Evolutionary conservation across 2,888 invertebrate genomes (phyloP).

Genomic region (Drosophila kuntzei): DNA sequence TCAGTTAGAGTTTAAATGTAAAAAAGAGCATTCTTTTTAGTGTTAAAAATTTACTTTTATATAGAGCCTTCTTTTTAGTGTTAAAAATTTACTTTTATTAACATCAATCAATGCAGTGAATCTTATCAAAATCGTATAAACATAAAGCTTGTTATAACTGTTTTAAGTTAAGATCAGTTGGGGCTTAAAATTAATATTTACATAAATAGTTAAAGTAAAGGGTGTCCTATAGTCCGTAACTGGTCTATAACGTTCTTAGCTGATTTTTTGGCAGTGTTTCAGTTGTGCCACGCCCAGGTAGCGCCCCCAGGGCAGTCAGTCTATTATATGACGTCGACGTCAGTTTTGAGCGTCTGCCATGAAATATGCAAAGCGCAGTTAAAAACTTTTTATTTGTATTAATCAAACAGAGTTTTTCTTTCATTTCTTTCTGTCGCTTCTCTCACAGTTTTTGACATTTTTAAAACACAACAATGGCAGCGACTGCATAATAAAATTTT

Average conservation of each 20-base stretch:
- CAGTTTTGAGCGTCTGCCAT: slow-evolving; percentile 72
- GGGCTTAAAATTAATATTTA: too few relatives aligned
- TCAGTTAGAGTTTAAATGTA: background rate
- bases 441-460: slow-evolving; percentile 57
- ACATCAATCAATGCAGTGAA: too few relatives aligned
- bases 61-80: too few relatives aligned
- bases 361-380: slow-evolving; percentile 82
- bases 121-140: too few relatives aligned
- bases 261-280: slow-evolving; percentile 48
- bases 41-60: too few relatives aligned
- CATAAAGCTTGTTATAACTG: too few relatives aligned
- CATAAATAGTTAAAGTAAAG: too few relatives aligned
- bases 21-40: too few relatives aligned
- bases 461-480: slow-evolving; percentile 57
- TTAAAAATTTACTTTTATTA: too few relatives aligned
- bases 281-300: slow-evolving; percentile 33
- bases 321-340: slow-evolving; percentile 50
- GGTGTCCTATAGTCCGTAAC: background rate
- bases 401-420: slow-evolving; percentile 77
- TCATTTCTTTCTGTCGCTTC: slow-evolving; percentile 6
- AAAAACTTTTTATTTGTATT: slow-evolving; percentile 82
- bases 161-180: too few relatives aligned
- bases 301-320: slow-evolving; percentile 36
- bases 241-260: background rate
- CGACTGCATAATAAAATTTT: slow-evolving; percentile 57